Base-by-base conservation (phyloP, 2,888 invertebrate genomes). In the Cataglyphis cursor region DNA sequence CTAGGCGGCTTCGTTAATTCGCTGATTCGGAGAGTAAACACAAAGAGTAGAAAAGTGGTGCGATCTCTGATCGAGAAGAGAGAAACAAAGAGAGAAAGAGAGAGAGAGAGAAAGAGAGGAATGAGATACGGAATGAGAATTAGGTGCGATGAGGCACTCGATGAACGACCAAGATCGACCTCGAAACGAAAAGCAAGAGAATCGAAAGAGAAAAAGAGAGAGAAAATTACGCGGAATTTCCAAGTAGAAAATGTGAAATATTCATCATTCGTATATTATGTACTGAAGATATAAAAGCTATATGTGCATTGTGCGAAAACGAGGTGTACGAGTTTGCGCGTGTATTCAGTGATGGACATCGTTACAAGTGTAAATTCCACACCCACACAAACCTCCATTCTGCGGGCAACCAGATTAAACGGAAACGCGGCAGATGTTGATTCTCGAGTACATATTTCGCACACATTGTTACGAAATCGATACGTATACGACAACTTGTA, bases 1-100 rank as follows among this genome's bases (percentile, higher is more conserved):
- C 85, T 81, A 85, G 84, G 87, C 87, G 84, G 92, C 85, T 86
- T 89, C 87, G 88, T 90, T 93, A 93, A 93, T 93, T 91, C 92
- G 90, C 90, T 93, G 93, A 94, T 94, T 93, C 92, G 88, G 89
- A 92, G 89, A 88, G 92, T 92, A 93, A 93, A 93, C 92, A 93
- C 87, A 91, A 90, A 91, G 89, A 86, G 84, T 88, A 51, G 68
- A 88, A 91, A 90, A 92, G 88, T 89, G 87, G 72, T 89, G 88
- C 87, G 81, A 86, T 85, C 61, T 31, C 24, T 76, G 75, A 59
- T 74, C 38, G 15, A 83, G 73, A 61, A 54, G 62, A 81, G 68
- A 48, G 24, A 24, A 1, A 24, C 24, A 24, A 24, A 24, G 1
- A 8, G 21, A 21, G 41, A 31, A 1, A 62, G 6, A 82, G 35